These are phyloP conservation scores for Amaurobius ferox DNA, from an alignment of 2,888 invertebrate species.

Conservation along the genomic window DNA sequence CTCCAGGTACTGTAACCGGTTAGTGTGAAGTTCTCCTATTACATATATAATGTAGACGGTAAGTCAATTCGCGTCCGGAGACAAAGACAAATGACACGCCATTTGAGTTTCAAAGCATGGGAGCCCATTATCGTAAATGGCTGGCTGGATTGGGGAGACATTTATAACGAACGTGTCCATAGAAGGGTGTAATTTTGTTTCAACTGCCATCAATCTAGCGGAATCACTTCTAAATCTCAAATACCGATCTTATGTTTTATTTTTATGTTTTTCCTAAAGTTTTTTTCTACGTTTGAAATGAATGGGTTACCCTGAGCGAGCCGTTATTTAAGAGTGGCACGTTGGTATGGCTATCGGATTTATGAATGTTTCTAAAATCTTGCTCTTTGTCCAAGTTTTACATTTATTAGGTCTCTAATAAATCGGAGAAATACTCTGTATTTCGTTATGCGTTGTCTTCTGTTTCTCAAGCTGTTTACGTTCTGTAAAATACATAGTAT, in stretches of 20 bases:
- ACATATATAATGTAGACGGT: constrained; percentile 63
- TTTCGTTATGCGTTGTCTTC: background rate
- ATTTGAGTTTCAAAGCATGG: constrained; percentile 66
- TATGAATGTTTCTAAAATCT: constrained; percentile 5
- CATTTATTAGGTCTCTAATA: constrained; percentile 26
- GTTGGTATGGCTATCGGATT: background rate
- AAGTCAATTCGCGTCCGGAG: constrained; percentile 60
- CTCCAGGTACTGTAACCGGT: constrained; percentile 46
- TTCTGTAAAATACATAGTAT: too few relatives aligned
- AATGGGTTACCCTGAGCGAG: background rate
- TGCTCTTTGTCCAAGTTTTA: constrained; percentile 9
- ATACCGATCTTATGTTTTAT: constrained; percentile 46
- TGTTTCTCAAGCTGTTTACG: too few relatives aligned
- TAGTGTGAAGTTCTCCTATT: constrained; percentile 54
- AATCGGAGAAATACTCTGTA: constrained; percentile 20
- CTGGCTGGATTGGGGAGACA: constrained; percentile 68
- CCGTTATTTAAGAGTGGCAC: constrained; percentile 18
- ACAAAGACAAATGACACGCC: constrained; percentile 62
- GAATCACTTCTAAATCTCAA: constrained; percentile 60
- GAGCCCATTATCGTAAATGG: constrained; percentile 68
- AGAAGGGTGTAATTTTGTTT: constrained; percentile 70
- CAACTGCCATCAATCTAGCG: constrained; percentile 65
- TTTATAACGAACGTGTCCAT: constrained; percentile 71
- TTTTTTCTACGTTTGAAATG: constrained; percentile 6
- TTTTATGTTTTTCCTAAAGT: constrained; percentile 18